These are phyloP conservation scores for Otolemur crassicaudatus DNA, from an alignment of 2,797 vertebrate genomes.

Conservation along the genomic window DNA sequence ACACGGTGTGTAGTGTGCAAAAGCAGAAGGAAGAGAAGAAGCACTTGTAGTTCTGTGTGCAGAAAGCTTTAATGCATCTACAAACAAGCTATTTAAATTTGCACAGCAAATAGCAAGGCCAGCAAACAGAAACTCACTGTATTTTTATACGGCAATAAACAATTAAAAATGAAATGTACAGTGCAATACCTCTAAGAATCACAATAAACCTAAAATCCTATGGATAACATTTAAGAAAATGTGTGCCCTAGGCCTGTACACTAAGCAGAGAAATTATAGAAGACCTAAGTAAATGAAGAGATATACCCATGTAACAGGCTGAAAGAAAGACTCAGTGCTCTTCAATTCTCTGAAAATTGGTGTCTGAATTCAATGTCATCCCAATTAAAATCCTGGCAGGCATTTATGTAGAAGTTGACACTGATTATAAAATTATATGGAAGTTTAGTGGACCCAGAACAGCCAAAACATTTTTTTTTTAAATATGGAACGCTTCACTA, in stretches of 20 bases:
- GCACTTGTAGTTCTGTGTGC: not conserved
- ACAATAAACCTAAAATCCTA: not conserved
- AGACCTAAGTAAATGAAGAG: not conserved
- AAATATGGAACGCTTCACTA: too few species aligned
- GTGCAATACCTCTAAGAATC: not conserved
- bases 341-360: not conserved
- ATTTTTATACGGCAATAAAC: not conserved
- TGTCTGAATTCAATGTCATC: not conserved
- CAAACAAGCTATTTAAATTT: not conserved
- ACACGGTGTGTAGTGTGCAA: not conserved
- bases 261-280: not conserved
- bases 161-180: constrained; percentile 24
- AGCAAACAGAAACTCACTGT: not conserved
- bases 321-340: not conserved
- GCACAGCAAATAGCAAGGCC: not conserved
- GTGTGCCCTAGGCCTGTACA: not conserved
- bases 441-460: not conserved
- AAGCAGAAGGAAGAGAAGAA: not conserved
- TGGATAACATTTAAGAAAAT: not conserved
- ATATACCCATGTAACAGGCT: not conserved
- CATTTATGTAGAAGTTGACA: not conserved
- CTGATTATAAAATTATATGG: not conserved
- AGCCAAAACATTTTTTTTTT: not conserved
- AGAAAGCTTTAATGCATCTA: not conserved
- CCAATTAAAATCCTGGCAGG: not conserved